A percentile compares a stretch with the other conserved stretches of the same genome.
Conservation (phyloP, 2,113 vertebrate genomes). For the Oryzias melastigma region DNA sequence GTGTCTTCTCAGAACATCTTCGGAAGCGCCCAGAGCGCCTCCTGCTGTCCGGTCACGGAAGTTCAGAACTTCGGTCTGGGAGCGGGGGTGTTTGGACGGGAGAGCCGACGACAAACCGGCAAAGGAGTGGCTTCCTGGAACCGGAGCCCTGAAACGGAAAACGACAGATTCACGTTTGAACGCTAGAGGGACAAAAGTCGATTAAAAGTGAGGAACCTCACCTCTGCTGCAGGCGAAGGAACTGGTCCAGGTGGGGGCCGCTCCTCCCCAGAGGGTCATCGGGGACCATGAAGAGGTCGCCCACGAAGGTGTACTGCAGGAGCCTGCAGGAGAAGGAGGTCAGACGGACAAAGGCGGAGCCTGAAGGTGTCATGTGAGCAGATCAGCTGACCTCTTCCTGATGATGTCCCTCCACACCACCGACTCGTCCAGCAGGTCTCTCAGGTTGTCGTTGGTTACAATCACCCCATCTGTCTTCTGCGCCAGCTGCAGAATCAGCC, state of each 20-base stretch:
- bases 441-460: constrained; percentile 88
- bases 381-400: constrained; percentile 79
- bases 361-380: not conserved
- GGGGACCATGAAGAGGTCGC: constrained; percentile 89
- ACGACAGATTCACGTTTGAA: not conserved
- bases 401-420: constrained; percentile 83
- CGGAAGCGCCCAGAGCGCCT: not conserved
- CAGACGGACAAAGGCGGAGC: not conserved
- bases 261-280: constrained; percentile 86
- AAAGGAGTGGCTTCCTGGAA: constrained; percentile 64
- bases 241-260: constrained; percentile 84
- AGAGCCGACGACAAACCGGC: constrained; percentile 33
- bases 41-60: constrained; percentile 56
- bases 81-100: constrained; percentile 15
- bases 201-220: constrained; percentile 13
- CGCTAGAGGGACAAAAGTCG: not conserved
- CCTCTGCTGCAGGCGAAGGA: constrained; percentile 77
- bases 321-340: constrained; percentile 64
- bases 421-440: constrained; percentile 85
- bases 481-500: constrained; percentile 84
- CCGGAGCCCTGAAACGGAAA: constrained; percentile 40
- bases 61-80: constrained; percentile 67
- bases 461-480: constrained; percentile 84
- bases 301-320: constrained; percentile 87
- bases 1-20: not conserved